Evolutionary conservation across 2,797 vertebrate species (phyloP).

Genomic region (Antennarius maculatus): DNA sequence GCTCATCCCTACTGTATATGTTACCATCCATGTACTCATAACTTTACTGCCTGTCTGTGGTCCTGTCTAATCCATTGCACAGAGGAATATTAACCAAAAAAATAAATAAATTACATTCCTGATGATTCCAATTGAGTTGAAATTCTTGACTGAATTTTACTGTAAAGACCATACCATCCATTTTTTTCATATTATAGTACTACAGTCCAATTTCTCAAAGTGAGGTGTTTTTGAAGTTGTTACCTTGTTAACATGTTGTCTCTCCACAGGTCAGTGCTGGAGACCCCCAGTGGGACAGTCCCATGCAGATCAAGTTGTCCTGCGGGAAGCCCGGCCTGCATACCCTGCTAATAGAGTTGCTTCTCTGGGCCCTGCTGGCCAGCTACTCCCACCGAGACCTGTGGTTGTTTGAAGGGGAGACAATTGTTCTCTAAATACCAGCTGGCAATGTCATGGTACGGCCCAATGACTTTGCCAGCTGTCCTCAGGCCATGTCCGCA

Average conservation of each 20-base stretch:
- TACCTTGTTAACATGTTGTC: neutral
- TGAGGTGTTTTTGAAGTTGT: neutral
- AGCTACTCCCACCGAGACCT: slow-evolving; percentile 97
- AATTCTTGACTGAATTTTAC: slow-evolving; percentile 3
- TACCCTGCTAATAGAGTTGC: slow-evolving; percentile 92
- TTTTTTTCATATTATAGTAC: neutral
- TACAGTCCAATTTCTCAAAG: too few relatives aligned
- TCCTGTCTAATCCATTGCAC: slow-evolving; percentile 2
- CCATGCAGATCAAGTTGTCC: slow-evolving; percentile 95
- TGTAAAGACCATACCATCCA: neutral
- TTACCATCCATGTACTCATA: too few relatives aligned
- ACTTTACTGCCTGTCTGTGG: neutral
- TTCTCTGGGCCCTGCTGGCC: slow-evolving; percentile 94
- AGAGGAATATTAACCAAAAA: neutral
- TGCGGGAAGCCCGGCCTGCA: slow-evolving; percentile 90
- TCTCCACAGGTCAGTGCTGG: slow-evolving; percentile 46
- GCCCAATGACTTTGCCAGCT: too few relatives aligned
- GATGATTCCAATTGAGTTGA: neutral
- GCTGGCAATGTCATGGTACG: slow-evolving; percentile 93
- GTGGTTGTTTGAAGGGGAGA: slow-evolving; percentile 98
- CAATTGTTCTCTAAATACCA: slow-evolving; percentile 93
- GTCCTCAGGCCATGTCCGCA: too few relatives aligned
- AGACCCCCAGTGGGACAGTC: too few relatives aligned
- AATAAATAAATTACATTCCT: slow-evolving; percentile 10
- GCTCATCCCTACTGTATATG: too few relatives aligned